Base-by-base conservation (phyloP, 2,888 invertebrate species). In the Hartigia nigra region DNA sequence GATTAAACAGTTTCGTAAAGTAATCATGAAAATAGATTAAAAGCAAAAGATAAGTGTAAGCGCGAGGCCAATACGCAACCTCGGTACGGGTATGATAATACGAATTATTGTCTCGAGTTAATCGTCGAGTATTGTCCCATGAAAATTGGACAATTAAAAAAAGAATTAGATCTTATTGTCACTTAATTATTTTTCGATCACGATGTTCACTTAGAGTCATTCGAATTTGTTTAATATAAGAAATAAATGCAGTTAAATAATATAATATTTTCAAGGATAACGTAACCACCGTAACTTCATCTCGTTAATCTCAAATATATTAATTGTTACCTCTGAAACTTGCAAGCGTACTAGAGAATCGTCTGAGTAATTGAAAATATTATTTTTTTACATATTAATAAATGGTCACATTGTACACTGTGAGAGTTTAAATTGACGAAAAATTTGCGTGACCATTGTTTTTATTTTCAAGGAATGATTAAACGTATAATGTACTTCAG, bases 161-260 rank as follows among this genome's bases (percentile, higher is more conserved):
- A 80, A 76, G 34, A 79, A 77, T 81, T 69, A 75, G 34, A 76
- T 80, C 79, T 81, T 83, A 80, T 80, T 81, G 80, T 84, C 84
- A 76, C 77, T 72, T 70, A 76, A 76, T 39, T 69, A 37, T 35
- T 76, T 39, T 2, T 23, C 55, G 23, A 55, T 55, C 55, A 55
- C 23, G 55, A 55, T 23, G 23, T 55, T 23, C 23, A 23, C 9
- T 55, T 55, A 55, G 23, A 55, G 55, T 23, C 55, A 23, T 55
- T 55, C 55, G 9, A 55, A 55, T 23, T 23, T 1, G 9, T 23
- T 55, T 23, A 9, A 55, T 9, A 23, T 23, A 23, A 55, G 23
- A 55, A 23, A 23, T 23, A 23, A 55, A 23, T 55, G 2, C 55
- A 3, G 23, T 55, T 9, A 23, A 55, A 55, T 2, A 9, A 55